phyloP scores from a whole-genome alignment of 2,797 vertebrate species.

The Spea hammondii region DNA sequence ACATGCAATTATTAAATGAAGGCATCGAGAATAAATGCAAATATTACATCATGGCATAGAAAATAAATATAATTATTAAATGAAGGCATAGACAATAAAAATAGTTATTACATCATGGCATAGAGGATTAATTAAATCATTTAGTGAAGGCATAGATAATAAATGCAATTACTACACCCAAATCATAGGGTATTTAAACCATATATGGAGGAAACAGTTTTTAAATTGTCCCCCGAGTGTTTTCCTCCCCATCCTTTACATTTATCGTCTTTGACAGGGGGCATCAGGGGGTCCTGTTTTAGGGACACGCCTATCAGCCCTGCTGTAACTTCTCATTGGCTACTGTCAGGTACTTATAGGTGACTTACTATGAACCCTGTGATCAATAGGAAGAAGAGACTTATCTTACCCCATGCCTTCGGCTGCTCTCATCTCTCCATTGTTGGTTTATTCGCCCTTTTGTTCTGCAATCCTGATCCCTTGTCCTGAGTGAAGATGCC shows the following conservation, averaged over 20 bases:
- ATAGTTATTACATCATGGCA: too few species aligned
- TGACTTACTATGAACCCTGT: constrained; percentile 64
- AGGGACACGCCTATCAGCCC: background rate
- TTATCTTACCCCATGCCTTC: background rate
- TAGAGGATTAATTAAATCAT: too few species aligned
- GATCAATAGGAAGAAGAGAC: background rate
- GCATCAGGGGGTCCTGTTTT: background rate
- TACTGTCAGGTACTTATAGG: constrained; percentile 21
- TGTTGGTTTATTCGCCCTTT: background rate
- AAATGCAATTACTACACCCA: too few species aligned
- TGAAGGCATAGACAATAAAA: too few species aligned
- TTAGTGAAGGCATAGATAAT: too few species aligned
- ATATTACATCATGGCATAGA: too few species aligned
- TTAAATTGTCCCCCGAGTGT: background rate
- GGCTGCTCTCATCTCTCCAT: background rate
- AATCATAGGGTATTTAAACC: too few species aligned
- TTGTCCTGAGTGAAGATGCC: constrained; percentile 72
- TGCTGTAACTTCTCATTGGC: constrained; percentile 68
- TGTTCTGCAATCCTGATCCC: background rate
- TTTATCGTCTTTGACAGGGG: constrained; percentile 14
- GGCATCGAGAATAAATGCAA: too few species aligned
- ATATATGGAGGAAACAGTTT: too few species aligned
- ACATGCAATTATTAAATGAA: too few species aligned
- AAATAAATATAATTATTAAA: too few species aligned
- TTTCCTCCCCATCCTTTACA: background rate